These are phyloP conservation scores for Scaptomyza pallida DNA, from an alignment of 1,140 invertebrate genomes.

Conservation along the genomic window DNA sequence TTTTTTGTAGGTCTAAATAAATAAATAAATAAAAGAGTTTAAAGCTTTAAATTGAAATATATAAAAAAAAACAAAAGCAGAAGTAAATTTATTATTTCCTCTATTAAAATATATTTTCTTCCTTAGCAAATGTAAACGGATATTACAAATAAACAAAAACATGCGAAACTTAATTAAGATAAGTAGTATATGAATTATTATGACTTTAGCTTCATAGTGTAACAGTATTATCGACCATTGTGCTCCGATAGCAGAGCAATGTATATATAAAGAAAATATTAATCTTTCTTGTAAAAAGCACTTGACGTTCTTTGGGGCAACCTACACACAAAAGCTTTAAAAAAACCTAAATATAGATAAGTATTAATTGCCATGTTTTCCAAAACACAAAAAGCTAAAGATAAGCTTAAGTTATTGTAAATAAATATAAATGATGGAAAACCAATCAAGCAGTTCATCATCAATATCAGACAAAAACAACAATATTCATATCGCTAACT, in stretches of 20 bases:
- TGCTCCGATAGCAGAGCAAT: not conserved
- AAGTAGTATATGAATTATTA: not conserved
- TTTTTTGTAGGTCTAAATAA: too few relatives aligned
- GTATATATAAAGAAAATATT: not conserved
- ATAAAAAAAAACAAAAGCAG: too few relatives aligned
- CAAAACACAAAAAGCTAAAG: constrained; percentile 2
- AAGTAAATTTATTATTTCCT: too few relatives aligned
- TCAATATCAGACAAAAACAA: constrained; percentile 26
- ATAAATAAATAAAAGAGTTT: not conserved
- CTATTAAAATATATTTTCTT: too few relatives aligned
- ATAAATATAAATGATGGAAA: constrained; percentile 20
- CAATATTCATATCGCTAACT: constrained; percentile 62
- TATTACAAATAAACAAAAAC: not conserved
- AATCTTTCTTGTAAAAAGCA: not conserved
- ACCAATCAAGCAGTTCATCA: constrained; percentile 16
- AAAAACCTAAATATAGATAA: not conserved
- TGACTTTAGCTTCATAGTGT: not conserved
- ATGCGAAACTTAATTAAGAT: not conserved
- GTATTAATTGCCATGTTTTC: not conserved
- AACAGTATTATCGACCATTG: not conserved
- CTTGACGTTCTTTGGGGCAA: not conserved
- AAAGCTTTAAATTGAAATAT: too few relatives aligned
- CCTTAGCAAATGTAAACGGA: too few relatives aligned
- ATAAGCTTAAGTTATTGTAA: constrained; percentile 35
- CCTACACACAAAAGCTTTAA: constrained; percentile 30